Evolutionary conservation across 2,797 vertebrate genomes (phyloP).

Genomic region (Enteromius afrohamiltoni): DNA sequence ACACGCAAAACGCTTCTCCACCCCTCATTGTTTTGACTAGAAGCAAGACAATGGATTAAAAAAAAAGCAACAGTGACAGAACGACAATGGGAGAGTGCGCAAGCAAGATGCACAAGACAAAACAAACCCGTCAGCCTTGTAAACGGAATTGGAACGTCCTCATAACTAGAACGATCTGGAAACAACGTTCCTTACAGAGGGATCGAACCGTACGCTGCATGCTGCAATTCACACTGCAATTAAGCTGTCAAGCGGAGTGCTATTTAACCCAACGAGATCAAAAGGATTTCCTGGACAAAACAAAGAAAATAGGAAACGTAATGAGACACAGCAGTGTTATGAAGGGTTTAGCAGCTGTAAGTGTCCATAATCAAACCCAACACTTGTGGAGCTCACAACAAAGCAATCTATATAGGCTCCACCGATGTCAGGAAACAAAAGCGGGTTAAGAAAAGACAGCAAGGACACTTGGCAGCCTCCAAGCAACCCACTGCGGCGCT

Average conservation of each 20-base stretch:
- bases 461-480: slow-evolving; percentile 31
- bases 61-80: not conserved
- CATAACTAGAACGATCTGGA: not conserved
- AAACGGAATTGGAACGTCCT: not conserved
- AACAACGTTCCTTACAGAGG: not conserved
- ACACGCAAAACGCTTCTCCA: slow-evolving; percentile 1
- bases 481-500: not conserved
- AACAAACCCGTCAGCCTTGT: not conserved
- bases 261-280: slow-evolving; percentile 26
- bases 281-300: slow-evolving; percentile 28
- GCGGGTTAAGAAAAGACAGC: not conserved
- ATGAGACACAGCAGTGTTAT: not conserved
- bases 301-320: slow-evolving; percentile 18
- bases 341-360: slow-evolving; percentile 26
- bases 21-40: slow-evolving; percentile 41
- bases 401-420: not conserved
- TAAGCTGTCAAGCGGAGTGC: slow-evolving; percentile 3
- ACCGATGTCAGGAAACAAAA: slow-evolving; percentile 23
- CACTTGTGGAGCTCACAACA: slow-evolving; percentile 26
- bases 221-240: slow-evolving; percentile 27
- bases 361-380: slow-evolving; percentile 35
- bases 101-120: slow-evolving; percentile 26
- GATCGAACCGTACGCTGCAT: not conserved
- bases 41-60: slow-evolving; percentile 22
- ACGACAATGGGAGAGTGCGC: not conserved